Evolutionary conservation across 2,113 vertebrate species (phyloP).

Genomic region (Scytalopus superciliaris): DNA sequence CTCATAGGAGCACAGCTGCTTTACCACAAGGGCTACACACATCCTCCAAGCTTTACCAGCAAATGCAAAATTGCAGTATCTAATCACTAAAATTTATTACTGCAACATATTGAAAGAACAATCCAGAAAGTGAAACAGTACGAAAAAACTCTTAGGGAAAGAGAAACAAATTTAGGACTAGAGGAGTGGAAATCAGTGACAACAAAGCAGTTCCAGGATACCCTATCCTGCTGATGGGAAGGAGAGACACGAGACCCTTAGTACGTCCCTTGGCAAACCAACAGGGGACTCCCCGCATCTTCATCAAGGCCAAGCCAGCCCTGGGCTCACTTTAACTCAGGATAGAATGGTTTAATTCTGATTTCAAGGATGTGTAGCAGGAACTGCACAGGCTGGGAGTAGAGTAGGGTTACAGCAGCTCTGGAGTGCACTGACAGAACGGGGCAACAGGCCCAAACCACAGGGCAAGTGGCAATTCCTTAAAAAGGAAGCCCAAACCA

Average conservation of each 20-base stretch:
- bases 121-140: background rate
- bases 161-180: background rate
- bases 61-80: background rate
- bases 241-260: too few species aligned
- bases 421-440: rapidly evolving
- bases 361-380: background rate
- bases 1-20: background rate
- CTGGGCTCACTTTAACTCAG: too few species aligned
- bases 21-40: background rate
- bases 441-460: background rate
- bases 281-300: background rate
- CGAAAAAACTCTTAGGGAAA: background rate
- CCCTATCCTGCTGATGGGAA: background rate
- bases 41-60: background rate
- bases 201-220: background rate
- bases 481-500: background rate
- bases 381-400: background rate
- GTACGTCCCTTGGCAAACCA: background rate
- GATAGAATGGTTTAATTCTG: background rate
- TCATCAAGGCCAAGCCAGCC: background rate
- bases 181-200: background rate
- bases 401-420: background rate
- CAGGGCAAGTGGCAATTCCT: background rate
- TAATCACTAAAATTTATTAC: background rate
- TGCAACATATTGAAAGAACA: background rate